Percentiles rank a stretch among this genome's conserved stretches.
Conservation (phyloP, 2,797 vertebrate species). For the Tamandua tetradactyla region DNA sequence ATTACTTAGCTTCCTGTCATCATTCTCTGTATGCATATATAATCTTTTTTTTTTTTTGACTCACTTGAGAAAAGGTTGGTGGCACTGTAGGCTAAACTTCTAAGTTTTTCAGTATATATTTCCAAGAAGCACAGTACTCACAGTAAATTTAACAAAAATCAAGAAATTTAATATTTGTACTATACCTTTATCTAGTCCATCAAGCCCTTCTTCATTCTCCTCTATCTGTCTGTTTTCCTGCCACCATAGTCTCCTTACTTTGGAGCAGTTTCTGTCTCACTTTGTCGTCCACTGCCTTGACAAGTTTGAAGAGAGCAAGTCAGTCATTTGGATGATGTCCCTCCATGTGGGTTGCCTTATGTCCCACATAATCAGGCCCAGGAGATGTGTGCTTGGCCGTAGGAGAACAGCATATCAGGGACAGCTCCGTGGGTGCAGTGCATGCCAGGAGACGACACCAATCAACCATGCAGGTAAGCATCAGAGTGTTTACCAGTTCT, state of each 20-base stretch:
- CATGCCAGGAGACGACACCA: neutral
- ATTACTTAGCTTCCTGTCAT: neutral
- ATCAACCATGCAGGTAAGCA: no score
- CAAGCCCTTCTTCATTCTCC: no score
- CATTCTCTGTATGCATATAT: neutral
- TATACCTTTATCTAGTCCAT: no score
- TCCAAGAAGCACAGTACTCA: neutral
- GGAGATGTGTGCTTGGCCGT: rapidly evolving
- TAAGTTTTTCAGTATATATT: neutral
- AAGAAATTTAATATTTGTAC: neutral
- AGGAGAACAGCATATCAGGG: neutral
- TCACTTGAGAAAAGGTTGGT: neutral
- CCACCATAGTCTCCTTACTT: no score
- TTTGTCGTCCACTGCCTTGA: neutral
- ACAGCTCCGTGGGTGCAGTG: neutral
- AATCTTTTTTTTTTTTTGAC: neutral
- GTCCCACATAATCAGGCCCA: neutral
- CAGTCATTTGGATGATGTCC: neutral
- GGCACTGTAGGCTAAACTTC: neutral
- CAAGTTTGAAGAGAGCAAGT: neutral
- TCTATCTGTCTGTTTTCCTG: no score
- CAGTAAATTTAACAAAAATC: neutral
- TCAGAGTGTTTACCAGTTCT: neutral
- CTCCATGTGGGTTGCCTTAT: neutral
- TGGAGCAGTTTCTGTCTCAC: neutral